phyloP scores from a whole-genome alignment of 1,140 invertebrate genomes.

The Drosophila rufa region DNA sequence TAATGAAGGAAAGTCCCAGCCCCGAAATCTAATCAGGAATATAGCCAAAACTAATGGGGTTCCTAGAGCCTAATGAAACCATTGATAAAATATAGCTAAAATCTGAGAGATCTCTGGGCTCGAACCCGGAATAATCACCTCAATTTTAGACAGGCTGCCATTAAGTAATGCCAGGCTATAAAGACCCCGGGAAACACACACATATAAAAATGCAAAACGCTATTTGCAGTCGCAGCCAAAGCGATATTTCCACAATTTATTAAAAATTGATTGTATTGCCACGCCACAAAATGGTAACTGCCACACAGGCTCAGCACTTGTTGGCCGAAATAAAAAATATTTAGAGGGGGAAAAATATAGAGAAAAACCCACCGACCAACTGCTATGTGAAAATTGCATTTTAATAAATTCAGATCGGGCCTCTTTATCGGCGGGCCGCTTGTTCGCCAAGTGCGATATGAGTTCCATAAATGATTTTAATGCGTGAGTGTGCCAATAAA shows the following conservation, averaged over 20 bases:
- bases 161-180: slow-evolving; percentile 73
- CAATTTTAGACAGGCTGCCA: slow-evolving; percentile 63
- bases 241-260: slow-evolving; percentile 76
- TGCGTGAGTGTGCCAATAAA: slow-evolving; percentile 79
- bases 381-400: slow-evolving; percentile 80
- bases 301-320: slow-evolving; percentile 55
- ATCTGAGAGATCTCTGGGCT: slow-evolving; percentile 12
- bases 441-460: slow-evolving; percentile 53
- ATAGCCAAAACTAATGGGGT: neutral
- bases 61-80: neutral
- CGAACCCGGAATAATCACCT: slow-evolving; percentile 46
- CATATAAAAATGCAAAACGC: slow-evolving; percentile 71
- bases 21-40: neutral
- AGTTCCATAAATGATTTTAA: slow-evolving; percentile 72
- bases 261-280: slow-evolving; percentile 82
- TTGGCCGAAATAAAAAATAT: slow-evolving; percentile 49
- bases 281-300: slow-evolving; percentile 54
- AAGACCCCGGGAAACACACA: slow-evolving; percentile 47
- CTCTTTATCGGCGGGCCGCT: slow-evolving; percentile 69
- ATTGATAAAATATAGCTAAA: neutral
- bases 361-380: slow-evolving; percentile 32
- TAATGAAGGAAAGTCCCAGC: slow-evolving; percentile 63
- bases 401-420: slow-evolving; percentile 77
- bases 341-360: slow-evolving; percentile 37
- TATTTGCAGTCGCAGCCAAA: slow-evolving; percentile 38